Evolutionary conservation across 2,888 invertebrate species (phyloP), one percentile per base, ranked within the genome.

Genomic region (Acleris literana): DNA sequence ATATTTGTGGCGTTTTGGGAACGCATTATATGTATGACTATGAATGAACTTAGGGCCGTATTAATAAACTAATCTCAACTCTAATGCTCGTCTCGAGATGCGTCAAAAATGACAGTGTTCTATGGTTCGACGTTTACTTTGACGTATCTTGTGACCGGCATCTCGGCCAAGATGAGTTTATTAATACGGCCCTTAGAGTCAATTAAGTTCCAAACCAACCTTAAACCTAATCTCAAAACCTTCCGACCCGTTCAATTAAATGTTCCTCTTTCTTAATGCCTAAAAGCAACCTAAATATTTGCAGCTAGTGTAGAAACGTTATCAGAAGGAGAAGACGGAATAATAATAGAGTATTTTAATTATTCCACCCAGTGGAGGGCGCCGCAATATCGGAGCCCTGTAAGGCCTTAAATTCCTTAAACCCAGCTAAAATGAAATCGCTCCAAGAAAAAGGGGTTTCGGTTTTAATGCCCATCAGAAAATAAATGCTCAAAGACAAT

Each of bases 381-480:
- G 75, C 76, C 75, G 81, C 79, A 85, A 86, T 84, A 85, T 82
- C 86, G 80, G 76, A 80, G 85, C 84, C 79, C 70, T 79, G 74
- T 82, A 89, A 89, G 84, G 85, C 87, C 87, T 88, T 90, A 90
- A 91, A 92, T 86, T 90, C 86, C 72, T 86, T 91, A 91, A 92
- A 91, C 87, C 92, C 88, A 91, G 91, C 91, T 91, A 91, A 90
- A 92, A 92, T 92, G 89, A 86, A 90, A 92, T 88, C 88, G 88
- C 83, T 81, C 81, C 83, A 82, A 88, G 90, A 91, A 92, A 92
- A 91, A 90, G 91, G 92, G 90, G 89, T 90, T 90, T 90, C 85
- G 64, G 74, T 91, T 92, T 92, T 90, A 92, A 92, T 88, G 88
- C 91, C 92, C 88, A 88, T 92, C 88, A 85, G 84, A 88, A 90